phyloP scores from a whole-genome alignment of 2,888 invertebrate genomes.

The Heliothis peltigera region DNA sequence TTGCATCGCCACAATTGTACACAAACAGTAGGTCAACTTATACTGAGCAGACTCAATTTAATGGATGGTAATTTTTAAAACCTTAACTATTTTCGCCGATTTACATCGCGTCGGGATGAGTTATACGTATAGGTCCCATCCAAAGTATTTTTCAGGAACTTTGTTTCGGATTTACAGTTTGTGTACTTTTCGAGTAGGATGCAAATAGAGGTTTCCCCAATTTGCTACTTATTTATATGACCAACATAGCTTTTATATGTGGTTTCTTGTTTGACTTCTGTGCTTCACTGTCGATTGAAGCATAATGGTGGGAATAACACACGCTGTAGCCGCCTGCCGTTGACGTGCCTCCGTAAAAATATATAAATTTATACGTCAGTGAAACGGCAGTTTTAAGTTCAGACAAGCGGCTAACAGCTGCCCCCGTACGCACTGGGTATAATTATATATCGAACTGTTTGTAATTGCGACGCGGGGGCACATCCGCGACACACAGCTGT shows the following conservation, averaged over 20 bases:
- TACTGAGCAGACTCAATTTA: not conserved
- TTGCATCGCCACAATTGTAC: not conserved
- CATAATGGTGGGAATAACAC: constrained; percentile 10
- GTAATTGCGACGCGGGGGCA: constrained; percentile 35
- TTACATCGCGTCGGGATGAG: too few species aligned
- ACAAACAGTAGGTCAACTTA: constrained; percentile 19
- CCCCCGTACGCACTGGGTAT: constrained; percentile 38
- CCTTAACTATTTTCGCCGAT: too few species aligned
- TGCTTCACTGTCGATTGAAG: not conserved
- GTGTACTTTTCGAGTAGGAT: too few species aligned
- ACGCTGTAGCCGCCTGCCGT: constrained; percentile 23
- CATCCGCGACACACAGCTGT: constrained; percentile 35
- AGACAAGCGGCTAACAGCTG: constrained; percentile 32
- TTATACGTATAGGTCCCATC: too few species aligned
- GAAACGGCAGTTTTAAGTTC: constrained; percentile 46
- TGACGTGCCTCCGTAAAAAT: constrained; percentile 50
- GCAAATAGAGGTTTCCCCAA: too few species aligned
- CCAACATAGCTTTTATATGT: not conserved
- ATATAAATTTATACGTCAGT: constrained; percentile 43
- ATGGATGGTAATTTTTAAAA: too few species aligned
- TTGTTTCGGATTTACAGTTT: too few species aligned
- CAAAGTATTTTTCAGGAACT: too few species aligned
- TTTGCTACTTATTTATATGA: too few species aligned
- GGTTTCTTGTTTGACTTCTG: constrained; percentile 23
- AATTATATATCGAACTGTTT: constrained; percentile 21